Evolutionary conservation across 2,888 invertebrate genomes (phyloP).

Genomic region (Eupeodes luniger): DNA sequence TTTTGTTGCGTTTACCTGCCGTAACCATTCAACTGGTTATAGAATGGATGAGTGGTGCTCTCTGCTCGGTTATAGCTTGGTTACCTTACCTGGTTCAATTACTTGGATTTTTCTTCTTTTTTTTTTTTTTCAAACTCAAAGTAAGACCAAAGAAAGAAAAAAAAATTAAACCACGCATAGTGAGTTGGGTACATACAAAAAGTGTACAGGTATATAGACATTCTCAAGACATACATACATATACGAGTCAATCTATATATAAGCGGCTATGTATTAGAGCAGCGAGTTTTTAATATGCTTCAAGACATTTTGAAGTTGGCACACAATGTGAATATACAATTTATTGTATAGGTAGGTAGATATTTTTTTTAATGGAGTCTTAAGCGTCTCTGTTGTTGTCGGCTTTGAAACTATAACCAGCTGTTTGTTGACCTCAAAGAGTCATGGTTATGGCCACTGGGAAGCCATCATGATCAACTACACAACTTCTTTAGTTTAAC

Average conservation of each 20-base stretch:
- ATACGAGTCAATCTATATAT: neutral
- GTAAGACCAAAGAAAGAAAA: conserved; percentile 25
- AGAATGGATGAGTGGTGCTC: conserved; percentile 65
- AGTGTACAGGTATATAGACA: conserved; percentile 25
- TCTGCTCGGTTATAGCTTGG: conserved; percentile 63
- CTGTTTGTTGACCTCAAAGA: conserved; percentile 84
- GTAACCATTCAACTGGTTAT: conserved; percentile 74
- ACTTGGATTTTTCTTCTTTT: conserved; percentile 49
- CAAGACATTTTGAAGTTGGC: conserved; percentile 62
- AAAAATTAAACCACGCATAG: conserved; percentile 53
- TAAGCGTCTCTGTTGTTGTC: conserved; percentile 59
- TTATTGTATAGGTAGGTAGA: conserved; percentile 12
- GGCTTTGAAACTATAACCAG: conserved; percentile 79
- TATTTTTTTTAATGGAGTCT: conserved; percentile 65
- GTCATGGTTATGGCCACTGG: conserved; percentile 83
- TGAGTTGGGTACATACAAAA: conserved; percentile 5
- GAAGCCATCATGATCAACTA: conserved; percentile 67
- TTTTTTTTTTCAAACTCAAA: conserved; percentile 49
- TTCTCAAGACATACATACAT: conserved; percentile 40
- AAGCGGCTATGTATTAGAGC: conserved; percentile 26
- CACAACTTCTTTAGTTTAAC: conserved; percentile 39
- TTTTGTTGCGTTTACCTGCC: conserved; percentile 62
- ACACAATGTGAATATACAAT: conserved; percentile 63
- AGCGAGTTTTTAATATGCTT: conserved; percentile 60
- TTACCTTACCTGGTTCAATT: conserved; percentile 76